Evolutionary conservation across 2,113 vertebrate genomes (phyloP).

Genomic region (Phylloscopus trochilus): DNA sequence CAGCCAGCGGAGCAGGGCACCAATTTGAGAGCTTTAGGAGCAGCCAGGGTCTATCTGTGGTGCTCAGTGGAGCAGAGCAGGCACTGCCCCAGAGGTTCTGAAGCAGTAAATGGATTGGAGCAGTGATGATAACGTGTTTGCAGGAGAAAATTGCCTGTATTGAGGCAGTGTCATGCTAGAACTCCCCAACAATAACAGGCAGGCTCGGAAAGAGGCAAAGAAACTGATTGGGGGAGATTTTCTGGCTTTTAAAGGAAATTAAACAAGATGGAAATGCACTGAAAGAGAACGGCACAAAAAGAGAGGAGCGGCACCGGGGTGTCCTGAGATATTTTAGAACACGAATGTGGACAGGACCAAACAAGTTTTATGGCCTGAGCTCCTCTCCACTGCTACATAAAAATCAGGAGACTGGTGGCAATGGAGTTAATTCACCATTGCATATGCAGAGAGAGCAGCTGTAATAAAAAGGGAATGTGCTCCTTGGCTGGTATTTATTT

Average conservation of each 20-base stretch:
- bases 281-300: neutral
- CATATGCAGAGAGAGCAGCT: slow-evolving; percentile 33
- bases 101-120: slow-evolving; percentile 50
- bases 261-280: slow-evolving; percentile 3
- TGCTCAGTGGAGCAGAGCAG: slow-evolving; percentile 6
- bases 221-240: slow-evolving; percentile 19
- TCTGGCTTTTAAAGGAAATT: slow-evolving; percentile 30
- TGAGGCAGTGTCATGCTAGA: slow-evolving; percentile 39
- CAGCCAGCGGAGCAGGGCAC: neutral
- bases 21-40: neutral
- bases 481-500: slow-evolving; percentile 56
- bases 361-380: slow-evolving; percentile 11
- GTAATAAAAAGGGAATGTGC: slow-evolving; percentile 49
- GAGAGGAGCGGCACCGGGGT: neutral
- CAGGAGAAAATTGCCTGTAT: slow-evolving; percentile 51
- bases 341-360: neutral
- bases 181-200: slow-evolving; percentile 36
- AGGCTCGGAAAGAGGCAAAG: neutral
- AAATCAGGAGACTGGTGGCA: slow-evolving; percentile 14
- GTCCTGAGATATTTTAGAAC: neutral
- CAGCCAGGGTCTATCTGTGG: neutral
- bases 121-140: slow-evolving; percentile 42
- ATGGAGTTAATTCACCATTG: slow-evolving; percentile 31
- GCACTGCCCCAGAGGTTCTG: slow-evolving; percentile 29
- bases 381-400: slow-evolving; percentile 16